Evolutionary conservation across 2,113 vertebrate species (phyloP), one percentile per base, ranked within the genome.

Genomic region (Myrmecobius fasciatus): DNA sequence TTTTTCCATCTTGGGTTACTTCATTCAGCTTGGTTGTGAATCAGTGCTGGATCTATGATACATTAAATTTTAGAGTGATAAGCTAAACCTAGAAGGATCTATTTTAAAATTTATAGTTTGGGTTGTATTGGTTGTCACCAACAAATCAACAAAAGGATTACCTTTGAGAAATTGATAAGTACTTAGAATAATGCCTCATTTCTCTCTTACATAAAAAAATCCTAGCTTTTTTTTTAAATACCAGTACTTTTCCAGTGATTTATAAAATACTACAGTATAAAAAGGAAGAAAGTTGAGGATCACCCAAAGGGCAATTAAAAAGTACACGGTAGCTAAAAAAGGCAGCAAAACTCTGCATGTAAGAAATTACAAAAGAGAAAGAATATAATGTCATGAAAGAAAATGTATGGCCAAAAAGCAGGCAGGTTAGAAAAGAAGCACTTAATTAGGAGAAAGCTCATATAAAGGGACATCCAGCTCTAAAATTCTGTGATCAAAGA

Each of bases 1-100:
- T 96, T 83, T 43, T 97, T 97, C 36, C 46, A 92, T 89, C 36
- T 91, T 93, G 43, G 91, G 91, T 93, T 31, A 20, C 52, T 88
- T 89, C 93, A 83, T 90, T 95, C 10, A 91, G 48, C 94, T 88
- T 88, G 54, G 52, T n/a, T 89, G 60, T 94, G 94, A 97, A 52
- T 95, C 90, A 93, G 92, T 91, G 52, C 28, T 92, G 28, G 49
- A 93, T 94, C 67, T 90, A 67, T 92, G 46, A 11, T 95, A 8
- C 43, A 36, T 89, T 92, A 94, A 52, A 94, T 47, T 47, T 96
- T 90, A 94, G 49, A 95, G 46, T 92, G 53, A 92, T 54, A 93
- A 54, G 53, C 47, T 93, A 94, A 94, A 20, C 11, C 60, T 94
- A 52, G 48, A 91, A 92, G 5, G 6, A 2, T 43, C 17, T 83